Percentiles rank a stretch among this genome's conserved stretches.
phyloP scores from a whole-genome alignment of 1,140 invertebrate genomes.

The Forficula auricularia region DNA sequence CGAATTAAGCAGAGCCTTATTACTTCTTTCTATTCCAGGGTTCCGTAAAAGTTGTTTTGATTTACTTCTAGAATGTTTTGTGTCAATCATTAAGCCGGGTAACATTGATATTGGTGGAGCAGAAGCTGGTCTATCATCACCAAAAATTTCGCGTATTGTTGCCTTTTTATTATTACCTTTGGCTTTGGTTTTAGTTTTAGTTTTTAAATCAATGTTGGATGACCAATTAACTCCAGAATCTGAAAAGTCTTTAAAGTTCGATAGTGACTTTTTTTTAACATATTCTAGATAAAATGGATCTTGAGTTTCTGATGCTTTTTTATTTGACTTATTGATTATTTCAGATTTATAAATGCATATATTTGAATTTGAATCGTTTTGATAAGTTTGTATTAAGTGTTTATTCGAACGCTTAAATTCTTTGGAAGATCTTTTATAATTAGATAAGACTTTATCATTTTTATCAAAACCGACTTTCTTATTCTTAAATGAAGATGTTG shows the following conservation, averaged over 20 bases:
- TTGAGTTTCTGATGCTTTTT: constrained; percentile 32
- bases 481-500: constrained; percentile 27
- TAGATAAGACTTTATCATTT: constrained; percentile 20
- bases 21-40: constrained; percentile 35
- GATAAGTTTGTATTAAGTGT: too few species aligned
- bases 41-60: constrained; percentile 30
- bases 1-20: constrained; percentile 31
- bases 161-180: constrained; percentile 36
- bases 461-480: not conserved
- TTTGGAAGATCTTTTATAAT: constrained; percentile 13
- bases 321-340: constrained; percentile 28
- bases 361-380: constrained; percentile 12
- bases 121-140: constrained; percentile 47
- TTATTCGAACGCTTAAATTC: constrained; percentile 22
- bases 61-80: too few species aligned
- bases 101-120: constrained; percentile 28
- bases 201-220: too few species aligned
- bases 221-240: too few species aligned
- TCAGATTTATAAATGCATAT: constrained; percentile 27
- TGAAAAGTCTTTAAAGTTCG: constrained; percentile 47
- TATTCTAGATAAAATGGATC: constrained; percentile 36
- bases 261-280: constrained; percentile 49
- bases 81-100: too few species aligned
- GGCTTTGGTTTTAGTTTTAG: constrained; percentile 56
- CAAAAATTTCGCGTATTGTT: constrained; percentile 62